Percentiles rank a stretch among this genome's conserved stretches.
Conservation (phyloP, 2,797 vertebrate genomes). For the Antennarius maculatus region DNA sequence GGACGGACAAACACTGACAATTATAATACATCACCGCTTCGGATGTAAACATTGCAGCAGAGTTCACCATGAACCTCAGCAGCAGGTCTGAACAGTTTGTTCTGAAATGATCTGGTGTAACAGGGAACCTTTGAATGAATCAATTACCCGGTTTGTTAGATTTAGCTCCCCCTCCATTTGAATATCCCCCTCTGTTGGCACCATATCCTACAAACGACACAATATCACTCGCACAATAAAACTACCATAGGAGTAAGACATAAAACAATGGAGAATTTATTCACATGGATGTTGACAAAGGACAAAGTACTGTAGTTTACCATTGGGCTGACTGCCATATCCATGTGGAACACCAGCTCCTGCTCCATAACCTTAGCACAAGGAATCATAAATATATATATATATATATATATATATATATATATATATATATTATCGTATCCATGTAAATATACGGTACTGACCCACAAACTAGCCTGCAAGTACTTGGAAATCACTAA, state of each 20-base stretch:
- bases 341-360: constrained; percentile 42
- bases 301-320: constrained; percentile 26
- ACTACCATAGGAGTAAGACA: background rate
- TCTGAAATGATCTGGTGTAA: background rate
- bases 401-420: too few relatives aligned
- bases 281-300: background rate
- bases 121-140: background rate
- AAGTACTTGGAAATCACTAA: background rate
- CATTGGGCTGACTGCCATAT: constrained; percentile 42
- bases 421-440: too few relatives aligned
- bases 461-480: background rate
- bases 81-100: too few relatives aligned
- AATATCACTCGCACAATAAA: too few relatives aligned
- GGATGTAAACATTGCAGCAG: too few relatives aligned
- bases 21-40: too few relatives aligned
- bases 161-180: constrained; percentile 58
- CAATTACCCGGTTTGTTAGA: constrained; percentile 62
- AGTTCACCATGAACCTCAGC: too few relatives aligned
- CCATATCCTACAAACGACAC: constrained; percentile 54
- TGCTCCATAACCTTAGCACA: constrained; percentile 46
- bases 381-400: background rate
- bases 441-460: too few relatives aligned
- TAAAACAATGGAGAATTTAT: background rate
- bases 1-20: too few relatives aligned
- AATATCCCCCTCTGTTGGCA: constrained; percentile 40